These are phyloP conservation scores for Zaprionus nigranus DNA, from an alignment of 1,140 invertebrate species.

Conservation along the genomic window DNA sequence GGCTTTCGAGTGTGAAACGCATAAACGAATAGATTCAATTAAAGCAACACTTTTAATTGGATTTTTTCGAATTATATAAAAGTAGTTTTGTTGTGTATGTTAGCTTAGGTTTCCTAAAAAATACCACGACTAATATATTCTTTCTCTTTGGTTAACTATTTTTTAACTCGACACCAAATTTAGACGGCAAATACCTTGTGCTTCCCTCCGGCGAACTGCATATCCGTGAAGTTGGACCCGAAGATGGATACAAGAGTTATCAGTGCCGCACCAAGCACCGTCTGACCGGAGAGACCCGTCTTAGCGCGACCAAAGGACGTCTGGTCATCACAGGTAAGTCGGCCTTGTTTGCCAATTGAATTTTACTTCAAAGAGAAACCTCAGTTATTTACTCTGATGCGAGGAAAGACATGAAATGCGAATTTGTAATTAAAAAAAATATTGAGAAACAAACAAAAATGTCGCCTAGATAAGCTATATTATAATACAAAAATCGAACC, in stretches of 20 bases:
- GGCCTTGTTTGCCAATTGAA: conserved; percentile 62
- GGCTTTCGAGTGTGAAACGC: conserved; percentile 53
- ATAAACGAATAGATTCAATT: conserved; percentile 44
- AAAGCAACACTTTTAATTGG: conserved; percentile 43
- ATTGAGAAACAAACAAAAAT: not conserved
- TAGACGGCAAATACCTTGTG: conserved; percentile 97
- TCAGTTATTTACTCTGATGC: conserved; percentile 26
- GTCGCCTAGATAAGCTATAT: no score
- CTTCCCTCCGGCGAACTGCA: conserved; percentile 96
- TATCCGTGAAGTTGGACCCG: conserved; percentile 95
- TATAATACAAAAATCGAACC: no score
- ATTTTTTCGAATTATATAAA: conserved; percentile 28
- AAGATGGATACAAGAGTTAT: conserved; percentile 97
- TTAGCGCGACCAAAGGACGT: conserved; percentile 96
- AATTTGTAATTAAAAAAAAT: not conserved
- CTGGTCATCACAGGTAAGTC: conserved; percentile 97
- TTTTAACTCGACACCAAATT: conserved; percentile 38
- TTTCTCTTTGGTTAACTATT: conserved; percentile 15
- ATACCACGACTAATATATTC: conserved; percentile 42
- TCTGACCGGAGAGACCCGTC: conserved; percentile 95
- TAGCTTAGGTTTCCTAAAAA: conserved; percentile 19
- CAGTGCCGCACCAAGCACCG: conserved; percentile 97
- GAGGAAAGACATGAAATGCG: not conserved
- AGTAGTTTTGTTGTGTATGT: conserved; percentile 35
- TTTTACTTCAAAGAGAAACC: conserved; percentile 7